Evolutionary conservation across 1,140 invertebrate genomes (phyloP).

Genomic region (Aphis craccivora): DNA sequence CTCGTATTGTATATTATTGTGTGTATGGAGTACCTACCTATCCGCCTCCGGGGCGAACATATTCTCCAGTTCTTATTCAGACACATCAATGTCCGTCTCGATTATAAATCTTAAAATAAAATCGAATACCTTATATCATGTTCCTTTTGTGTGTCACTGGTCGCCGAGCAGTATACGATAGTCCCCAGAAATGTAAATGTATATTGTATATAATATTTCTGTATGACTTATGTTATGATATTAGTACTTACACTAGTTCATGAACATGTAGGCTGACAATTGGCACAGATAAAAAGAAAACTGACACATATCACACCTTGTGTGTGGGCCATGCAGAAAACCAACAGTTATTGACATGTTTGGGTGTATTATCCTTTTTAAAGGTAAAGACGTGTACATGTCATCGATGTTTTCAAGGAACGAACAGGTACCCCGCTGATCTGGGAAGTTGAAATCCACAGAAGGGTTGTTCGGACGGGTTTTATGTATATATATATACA

Average conservation of each 20-base stretch:
- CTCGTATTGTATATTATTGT: slow-evolving; percentile 58
- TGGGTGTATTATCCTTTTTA: slow-evolving; percentile 36
- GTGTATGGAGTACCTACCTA: slow-evolving; percentile 17
- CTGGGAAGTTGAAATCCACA: not conserved
- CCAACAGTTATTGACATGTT: not conserved
- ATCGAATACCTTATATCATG: slow-evolving; percentile 39
- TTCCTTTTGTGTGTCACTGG: slow-evolving; percentile 49
- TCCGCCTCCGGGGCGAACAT: slow-evolving; percentile 43
- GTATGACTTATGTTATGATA: not conserved
- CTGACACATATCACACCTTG: slow-evolving; percentile 16
- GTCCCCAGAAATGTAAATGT: not conserved
- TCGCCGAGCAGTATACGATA: not conserved
- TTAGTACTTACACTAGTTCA: not conserved
- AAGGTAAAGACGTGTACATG: not conserved
- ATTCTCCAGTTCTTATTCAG: slow-evolving; percentile 48
- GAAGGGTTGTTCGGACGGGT: slow-evolving; percentile 45
- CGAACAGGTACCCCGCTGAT: slow-evolving; percentile 28
- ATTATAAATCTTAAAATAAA: slow-evolving; percentile 49
- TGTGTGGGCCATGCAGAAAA: slow-evolving; percentile 42
- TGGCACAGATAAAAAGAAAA: not conserved
- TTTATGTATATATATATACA: not conserved
- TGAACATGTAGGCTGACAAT: not conserved
- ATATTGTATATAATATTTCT: not conserved
- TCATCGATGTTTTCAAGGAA: slow-evolving; percentile 1
- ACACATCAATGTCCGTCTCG: slow-evolving; percentile 49